Base-by-base conservation (phyloP, 2,888 invertebrate genomes). In the Cynaeus angustus region DNA sequence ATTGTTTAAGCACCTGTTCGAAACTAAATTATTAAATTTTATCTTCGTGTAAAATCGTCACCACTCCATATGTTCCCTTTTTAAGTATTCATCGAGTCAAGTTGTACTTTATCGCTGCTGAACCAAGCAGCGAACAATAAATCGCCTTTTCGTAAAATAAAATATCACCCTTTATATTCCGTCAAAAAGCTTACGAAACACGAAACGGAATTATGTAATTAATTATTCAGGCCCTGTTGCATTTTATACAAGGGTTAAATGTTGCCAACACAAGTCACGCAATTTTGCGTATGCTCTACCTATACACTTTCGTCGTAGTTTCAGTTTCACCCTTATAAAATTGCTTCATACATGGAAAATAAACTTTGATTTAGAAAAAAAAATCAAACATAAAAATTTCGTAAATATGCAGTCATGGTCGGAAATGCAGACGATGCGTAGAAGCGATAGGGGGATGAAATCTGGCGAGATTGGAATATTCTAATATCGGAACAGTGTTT, bases 381-480 rank as follows among this genome's bases (percentile, higher is more conserved):
- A n/a, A n/a, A n/a, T n/a, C n/a, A 38, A 38, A n/a, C 9, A 6
- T n/a, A n/a, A 8, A 38, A 8, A 38, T 38, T 38, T 50, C 21
- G 10, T 7, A 16, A 16, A 10, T 9, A 16, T 26, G 56, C 56
- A 56, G 16, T 21, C 38, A 38, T 41, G 13, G 52, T 12, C 37
- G 41, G 50, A 62, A 62, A 62, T 62, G 50, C 53, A 53, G 38
- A 62, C 50, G 52, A 56, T 56, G 43, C 43, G 43, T 56, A 10
- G 37, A 55, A 48, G 62, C 52, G 62, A 62, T 62, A 67, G 74
- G 74, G 73, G 77, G 75, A 75, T 73, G 75, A 81, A 82, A 83
- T 83, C 83, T 82, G 82, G 75, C 78, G 81, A 83, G 82, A 84
- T 84, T 84, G 84, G 81, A 84, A 84, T 84, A 84, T 84, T 84